Percentiles rank a stretch among this genome's conserved stretches.
These are phyloP conservation scores for Gymnogyps californianus DNA, from an alignment of 2,113 vertebrate species.

Conservation along the genomic window DNA sequence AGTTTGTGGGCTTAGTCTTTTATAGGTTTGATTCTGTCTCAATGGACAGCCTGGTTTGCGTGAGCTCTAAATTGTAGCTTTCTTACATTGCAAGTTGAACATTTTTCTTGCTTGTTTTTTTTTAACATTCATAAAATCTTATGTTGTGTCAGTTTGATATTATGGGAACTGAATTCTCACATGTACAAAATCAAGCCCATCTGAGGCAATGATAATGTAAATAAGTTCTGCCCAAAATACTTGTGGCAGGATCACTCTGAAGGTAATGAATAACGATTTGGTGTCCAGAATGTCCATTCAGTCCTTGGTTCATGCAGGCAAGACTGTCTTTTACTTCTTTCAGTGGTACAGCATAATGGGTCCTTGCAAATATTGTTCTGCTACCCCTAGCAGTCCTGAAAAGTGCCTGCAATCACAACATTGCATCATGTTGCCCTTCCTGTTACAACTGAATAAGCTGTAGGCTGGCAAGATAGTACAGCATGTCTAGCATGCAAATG, in stretches of 20 bases:
- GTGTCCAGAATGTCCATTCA: neutral
- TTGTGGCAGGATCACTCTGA: neutral
- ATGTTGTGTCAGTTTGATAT: neutral
- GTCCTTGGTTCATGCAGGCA: neutral
- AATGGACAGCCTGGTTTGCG: neutral
- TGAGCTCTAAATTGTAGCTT: neutral
- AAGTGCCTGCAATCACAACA: neutral
- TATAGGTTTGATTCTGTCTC: neutral
- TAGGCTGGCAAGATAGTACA: neutral
- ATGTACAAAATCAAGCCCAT: neutral
- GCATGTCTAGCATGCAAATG: neutral
- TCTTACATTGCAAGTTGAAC: neutral
- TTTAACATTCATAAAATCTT: neutral
- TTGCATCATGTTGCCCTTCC: neutral
- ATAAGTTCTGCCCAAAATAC: neutral
- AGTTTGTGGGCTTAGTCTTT: neutral
- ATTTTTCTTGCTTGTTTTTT: neutral
- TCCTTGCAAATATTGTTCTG: neutral
- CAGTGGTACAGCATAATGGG: neutral
- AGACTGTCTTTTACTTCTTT: neutral
- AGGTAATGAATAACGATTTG: neutral
- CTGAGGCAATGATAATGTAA: neutral
- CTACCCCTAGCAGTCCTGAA: neutral
- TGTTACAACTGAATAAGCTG: neutral
- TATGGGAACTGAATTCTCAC: neutral